Percentiles rank a stretch among this genome's conserved stretches.
These are phyloP conservation scores for Metellina segmentata DNA, from an alignment of 2,888 invertebrate genomes.

Conservation along the genomic window DNA sequence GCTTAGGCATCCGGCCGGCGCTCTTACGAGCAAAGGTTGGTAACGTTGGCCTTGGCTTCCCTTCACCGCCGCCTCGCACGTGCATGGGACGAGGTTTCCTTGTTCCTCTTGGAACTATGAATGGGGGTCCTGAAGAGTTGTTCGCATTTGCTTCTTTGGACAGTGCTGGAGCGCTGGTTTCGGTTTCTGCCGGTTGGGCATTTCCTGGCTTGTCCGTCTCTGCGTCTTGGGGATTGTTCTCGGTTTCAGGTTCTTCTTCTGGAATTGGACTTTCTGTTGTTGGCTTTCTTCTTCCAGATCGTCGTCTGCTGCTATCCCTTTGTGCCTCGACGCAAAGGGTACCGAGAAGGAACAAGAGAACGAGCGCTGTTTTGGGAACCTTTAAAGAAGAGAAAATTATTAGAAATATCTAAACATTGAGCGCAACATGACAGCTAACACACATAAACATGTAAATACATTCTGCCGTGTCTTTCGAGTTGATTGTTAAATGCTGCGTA, in stretches of 20 bases:
- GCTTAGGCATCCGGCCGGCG: slow-evolving; percentile 41
- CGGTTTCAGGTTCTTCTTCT: slow-evolving; percentile 39
- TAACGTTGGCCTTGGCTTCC: slow-evolving; percentile 51
- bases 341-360: slow-evolving; percentile 23
- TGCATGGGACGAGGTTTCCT: slow-evolving; percentile 65
- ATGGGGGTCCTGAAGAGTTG: slow-evolving; percentile 55
- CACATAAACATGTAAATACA: too few relatives aligned
- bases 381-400: neutral
- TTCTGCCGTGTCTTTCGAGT: too few relatives aligned
- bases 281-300: slow-evolving; percentile 58
- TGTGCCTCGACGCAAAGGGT: slow-evolving; percentile 36
- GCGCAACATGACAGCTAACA: too few relatives aligned
- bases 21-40: slow-evolving; percentile 55
- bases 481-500: too few relatives aligned
- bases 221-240: slow-evolving; percentile 44
- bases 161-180: slow-evolving; percentile 27
- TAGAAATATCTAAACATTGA: too few relatives aligned
- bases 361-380: slow-evolving; percentile 30
- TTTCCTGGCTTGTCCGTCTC: slow-evolving; percentile 58
- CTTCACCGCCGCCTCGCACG: slow-evolving; percentile 35
- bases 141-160: slow-evolving; percentile 33
- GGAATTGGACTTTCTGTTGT: slow-evolving; percentile 52
- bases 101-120: slow-evolving; percentile 61
- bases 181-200: slow-evolving; percentile 24
- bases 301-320: slow-evolving; percentile 56